Evolutionary conservation across 2,888 invertebrate genomes (phyloP).

Genomic region (Agrilus biguttatus): DNA sequence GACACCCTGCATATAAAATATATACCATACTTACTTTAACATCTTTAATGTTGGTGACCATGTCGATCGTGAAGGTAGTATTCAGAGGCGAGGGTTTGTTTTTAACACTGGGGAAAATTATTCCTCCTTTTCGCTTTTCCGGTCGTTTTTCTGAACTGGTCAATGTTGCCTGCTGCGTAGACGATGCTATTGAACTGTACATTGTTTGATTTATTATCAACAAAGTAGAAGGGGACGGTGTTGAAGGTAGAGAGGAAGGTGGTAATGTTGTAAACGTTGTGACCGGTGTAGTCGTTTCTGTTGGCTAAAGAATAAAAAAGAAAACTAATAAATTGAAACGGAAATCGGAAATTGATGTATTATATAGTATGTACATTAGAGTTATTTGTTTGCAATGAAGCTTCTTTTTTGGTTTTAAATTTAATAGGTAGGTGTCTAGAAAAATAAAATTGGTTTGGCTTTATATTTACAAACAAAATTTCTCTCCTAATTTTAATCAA

Average conservation of each 20-base stretch:
- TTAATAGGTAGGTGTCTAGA: too few relatives aligned
- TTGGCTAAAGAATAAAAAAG: slow-evolving; percentile 4
- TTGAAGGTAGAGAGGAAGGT: slow-evolving; percentile 25
- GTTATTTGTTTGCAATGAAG: too few relatives aligned
- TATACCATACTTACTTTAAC: slow-evolving; percentile 53
- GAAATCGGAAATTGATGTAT: too few relatives aligned
- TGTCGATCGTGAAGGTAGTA: slow-evolving; percentile 67
- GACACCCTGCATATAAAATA: too few relatives aligned
- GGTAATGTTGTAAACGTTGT: slow-evolving; percentile 26
- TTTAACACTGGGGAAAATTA: slow-evolving; percentile 83
- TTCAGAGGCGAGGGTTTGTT: slow-evolving; percentile 77
- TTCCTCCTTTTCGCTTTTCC: slow-evolving; percentile 56
- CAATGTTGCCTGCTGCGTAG: slow-evolving; percentile 9
- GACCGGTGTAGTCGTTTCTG: slow-evolving; percentile 22
- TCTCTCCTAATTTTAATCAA: too few relatives aligned
- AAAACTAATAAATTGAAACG: too few relatives aligned
- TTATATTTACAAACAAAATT: too few relatives aligned
- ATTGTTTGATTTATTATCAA: slow-evolving; percentile 4
- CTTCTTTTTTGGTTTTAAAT: too few relatives aligned
- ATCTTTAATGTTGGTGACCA: slow-evolving; percentile 62
- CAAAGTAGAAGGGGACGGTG: slow-evolving; percentile 6
- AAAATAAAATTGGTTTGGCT: too few relatives aligned
- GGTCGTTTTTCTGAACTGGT: slow-evolving; percentile 25
- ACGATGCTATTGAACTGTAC: slow-evolving; percentile 12
- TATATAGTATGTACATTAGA: too few relatives aligned